Conservation (phyloP, 1,140 invertebrate species). For the Cataglyphis hispanica region DNA sequence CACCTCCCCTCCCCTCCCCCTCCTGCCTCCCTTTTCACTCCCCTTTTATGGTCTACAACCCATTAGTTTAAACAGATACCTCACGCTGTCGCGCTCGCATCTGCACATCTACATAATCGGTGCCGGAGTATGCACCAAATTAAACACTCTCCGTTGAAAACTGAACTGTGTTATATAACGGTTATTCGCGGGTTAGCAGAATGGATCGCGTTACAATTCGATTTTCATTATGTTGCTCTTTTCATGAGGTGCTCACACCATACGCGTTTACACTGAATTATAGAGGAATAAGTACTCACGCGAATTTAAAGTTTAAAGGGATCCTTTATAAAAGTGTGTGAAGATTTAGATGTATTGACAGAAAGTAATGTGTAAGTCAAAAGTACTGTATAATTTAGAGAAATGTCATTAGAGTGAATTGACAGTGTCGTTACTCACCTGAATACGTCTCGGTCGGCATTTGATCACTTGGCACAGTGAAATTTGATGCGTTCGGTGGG, state of each 20-base stretch:
- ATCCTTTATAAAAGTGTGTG: background rate
- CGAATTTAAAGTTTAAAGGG: background rate
- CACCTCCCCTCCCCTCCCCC: background rate
- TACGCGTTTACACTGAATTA: constrained; percentile 1
- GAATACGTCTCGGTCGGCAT: constrained; percentile 78
- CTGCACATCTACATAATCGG: constrained; percentile 70
- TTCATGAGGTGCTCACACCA: constrained; percentile 26
- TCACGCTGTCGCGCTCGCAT: constrained; percentile 52
- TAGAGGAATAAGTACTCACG: background rate
- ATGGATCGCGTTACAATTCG: constrained; percentile 58
- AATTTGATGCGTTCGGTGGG: constrained; percentile 77
- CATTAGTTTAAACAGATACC: constrained; percentile 82
- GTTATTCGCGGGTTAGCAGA: constrained; percentile 34
- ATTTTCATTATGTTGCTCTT: constrained; percentile 55
- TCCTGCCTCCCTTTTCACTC: no score
- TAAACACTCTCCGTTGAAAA: constrained; percentile 74
- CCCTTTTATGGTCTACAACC: constrained; percentile 63
- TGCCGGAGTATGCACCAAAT: constrained; percentile 66
- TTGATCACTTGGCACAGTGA: constrained; percentile 76
- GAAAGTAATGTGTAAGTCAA: background rate
- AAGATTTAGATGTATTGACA: background rate
- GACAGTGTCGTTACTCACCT: constrained; percentile 73
- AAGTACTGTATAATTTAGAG: no score
- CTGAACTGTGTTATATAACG: constrained; percentile 65
- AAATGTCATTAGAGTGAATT: background rate